Evolutionary conservation across 2,113 vertebrate genomes (phyloP), one percentile per base, ranked within the genome.

Genomic region (Oenanthe oenanthe): DNA sequence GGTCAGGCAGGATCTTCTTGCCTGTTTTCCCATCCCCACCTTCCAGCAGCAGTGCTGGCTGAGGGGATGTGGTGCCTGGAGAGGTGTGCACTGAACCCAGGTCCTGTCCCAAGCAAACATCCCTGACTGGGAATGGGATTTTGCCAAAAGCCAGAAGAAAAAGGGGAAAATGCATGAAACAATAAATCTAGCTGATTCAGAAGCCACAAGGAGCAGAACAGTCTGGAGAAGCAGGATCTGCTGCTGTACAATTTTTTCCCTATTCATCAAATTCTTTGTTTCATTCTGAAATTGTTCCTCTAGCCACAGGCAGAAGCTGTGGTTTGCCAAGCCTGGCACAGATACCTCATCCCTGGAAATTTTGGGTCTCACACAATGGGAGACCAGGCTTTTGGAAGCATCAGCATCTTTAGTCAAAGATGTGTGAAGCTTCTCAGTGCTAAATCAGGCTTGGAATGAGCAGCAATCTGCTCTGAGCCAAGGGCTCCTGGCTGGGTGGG

Each of bases 401-500:
- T 89, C 77, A 92, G 86, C 68, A 86, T 56, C 60, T 60, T 1
- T 22, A 48, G 56, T 17, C 31, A 66, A 48, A 93, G 70, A 45
- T 47, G 32, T 32, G 36, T 56, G 89, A 73, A 82, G n/a, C 28
- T 82, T 79, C 85, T 63, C 70, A 38, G 57, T 8, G 22, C 3
- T 25, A 43, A 68, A 61, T 70, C 22, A 82, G 81, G 81, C 32
- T 6, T 85, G 42, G 73, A 40, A 91, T 85, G 85, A 81, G 38
- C 42, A 73, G 50, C 77, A 72, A 0, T 48, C 62, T 95, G 86
- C 70, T 75, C n/a, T 43, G 58, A 53, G 53, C n/a, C 54, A 71
- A 88, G 68, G 47, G 70, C 79, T 86, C 25, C 84, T 92, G 86
- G 93, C 85, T 96, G 95, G 31, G 40, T 83, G 90, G 90, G 83